Conservation (phyloP, 2,888 invertebrate species). For the Ischnura elegans region DNA sequence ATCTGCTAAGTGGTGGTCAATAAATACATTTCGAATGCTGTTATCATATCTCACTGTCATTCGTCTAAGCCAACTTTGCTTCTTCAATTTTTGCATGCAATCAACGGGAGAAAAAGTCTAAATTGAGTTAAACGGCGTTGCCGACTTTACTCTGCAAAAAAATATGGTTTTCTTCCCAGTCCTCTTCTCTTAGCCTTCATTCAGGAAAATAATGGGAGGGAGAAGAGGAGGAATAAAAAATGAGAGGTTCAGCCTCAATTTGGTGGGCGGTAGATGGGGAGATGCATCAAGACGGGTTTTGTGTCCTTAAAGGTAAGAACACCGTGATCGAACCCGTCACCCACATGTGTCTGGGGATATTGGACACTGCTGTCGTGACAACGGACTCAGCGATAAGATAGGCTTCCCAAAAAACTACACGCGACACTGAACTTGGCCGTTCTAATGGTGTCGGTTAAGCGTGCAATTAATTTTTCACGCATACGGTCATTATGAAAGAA, state of each 20-base stretch:
- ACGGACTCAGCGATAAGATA: not conserved
- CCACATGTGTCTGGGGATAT: constrained; percentile 46
- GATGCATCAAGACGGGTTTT: not conserved
- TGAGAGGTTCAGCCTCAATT: no score
- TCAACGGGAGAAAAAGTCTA: no score
- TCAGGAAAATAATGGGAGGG: no score
- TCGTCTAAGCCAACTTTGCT: no score
- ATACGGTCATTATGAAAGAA: not conserved
- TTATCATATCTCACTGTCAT: no score
- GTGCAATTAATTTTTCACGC: constrained; percentile 44
- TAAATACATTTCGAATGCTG: no score
- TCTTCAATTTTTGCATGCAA: no score
- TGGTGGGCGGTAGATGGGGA: not conserved
- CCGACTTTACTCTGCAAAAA: no score
- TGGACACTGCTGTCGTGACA: constrained; percentile 48
- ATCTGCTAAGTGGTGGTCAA: no score
- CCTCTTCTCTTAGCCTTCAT: no score
- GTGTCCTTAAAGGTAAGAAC: not conserved
- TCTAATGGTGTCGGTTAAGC: constrained; percentile 5
- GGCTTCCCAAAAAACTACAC: constrained; percentile 25
- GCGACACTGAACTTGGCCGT: constrained; percentile 16
- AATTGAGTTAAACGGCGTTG: no score
- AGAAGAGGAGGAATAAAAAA: not conserved
- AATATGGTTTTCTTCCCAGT: no score
- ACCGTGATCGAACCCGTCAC: constrained; percentile 49